Evolutionary conservation across 2,797 vertebrate genomes (phyloP).

Genomic region (Gallinago solitaria): DNA sequence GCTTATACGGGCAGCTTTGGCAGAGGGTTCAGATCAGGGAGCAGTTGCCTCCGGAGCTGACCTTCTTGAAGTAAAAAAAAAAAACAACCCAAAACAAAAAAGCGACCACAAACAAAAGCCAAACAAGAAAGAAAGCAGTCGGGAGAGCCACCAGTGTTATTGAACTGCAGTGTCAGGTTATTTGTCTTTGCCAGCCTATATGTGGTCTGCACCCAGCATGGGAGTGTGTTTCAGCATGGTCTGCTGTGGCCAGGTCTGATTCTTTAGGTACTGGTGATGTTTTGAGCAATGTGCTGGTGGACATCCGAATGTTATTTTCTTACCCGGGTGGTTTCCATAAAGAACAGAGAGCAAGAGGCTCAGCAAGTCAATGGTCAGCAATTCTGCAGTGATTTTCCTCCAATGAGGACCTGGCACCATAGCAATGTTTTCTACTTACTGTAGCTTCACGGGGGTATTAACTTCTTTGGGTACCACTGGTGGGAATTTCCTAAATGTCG

Average conservation of each 20-base stretch:
- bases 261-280: rapidly evolving
- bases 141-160: not conserved
- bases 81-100: not conserved
- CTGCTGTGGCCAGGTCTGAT: not conserved
- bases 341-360: not conserved
- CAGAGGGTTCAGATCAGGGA: not conserved
- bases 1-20: not conserved
- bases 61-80: not conserved
- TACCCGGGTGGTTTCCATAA: not conserved
- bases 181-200: not conserved
- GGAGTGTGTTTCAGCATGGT: not conserved
- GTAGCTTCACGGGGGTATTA: not conserved
- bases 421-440: not conserved
- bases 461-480: not conserved
- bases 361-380: not conserved
- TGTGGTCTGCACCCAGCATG: not conserved
- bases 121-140: not conserved
- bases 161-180: not conserved
- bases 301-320: not conserved
- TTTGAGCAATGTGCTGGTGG: not conserved
- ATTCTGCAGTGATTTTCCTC: not conserved
- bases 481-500: not conserved
- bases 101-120: not conserved
- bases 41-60: not conserved
- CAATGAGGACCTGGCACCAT: not conserved